A percentile compares a stretch with the other conserved stretches of the same genome.
Conservation (phyloP, 92 coral and sea anemone genomes). For the Phymanthus crucifer region DNA sequence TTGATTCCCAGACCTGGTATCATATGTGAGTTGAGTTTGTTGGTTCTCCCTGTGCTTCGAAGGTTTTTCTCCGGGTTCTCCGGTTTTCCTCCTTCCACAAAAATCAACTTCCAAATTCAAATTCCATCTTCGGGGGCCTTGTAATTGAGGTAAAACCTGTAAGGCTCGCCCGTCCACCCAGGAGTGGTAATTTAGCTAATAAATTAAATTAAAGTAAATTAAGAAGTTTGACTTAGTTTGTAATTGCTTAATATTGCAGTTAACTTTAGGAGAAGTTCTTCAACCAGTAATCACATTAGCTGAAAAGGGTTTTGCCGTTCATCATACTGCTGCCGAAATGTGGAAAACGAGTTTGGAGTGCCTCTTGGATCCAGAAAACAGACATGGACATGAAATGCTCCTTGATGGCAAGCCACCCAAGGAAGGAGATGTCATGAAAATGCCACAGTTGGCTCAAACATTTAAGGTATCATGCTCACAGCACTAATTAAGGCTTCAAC, state of each 20-base stretch:
- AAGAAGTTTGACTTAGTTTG: not conserved
- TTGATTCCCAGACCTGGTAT: too few relatives aligned
- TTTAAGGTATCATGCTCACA: conserved; percentile 68
- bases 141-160: too few relatives aligned
- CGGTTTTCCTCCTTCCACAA: too few relatives aligned
- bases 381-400: conserved; percentile 73
- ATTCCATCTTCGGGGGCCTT: too few relatives aligned
- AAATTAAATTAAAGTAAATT: too few relatives aligned
- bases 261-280: conserved; percentile 70
- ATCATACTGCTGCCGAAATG: conserved; percentile 71
- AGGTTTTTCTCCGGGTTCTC: too few relatives aligned
- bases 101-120: too few relatives aligned
- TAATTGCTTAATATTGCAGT: conserved; percentile 31
- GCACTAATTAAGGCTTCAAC: too few relatives aligned
- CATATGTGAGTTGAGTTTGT: too few relatives aligned
- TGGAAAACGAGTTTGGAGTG: conserved; percentile 56
- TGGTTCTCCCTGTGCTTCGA: too few relatives aligned
- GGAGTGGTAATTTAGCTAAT: too few relatives aligned
- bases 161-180: too few relatives aligned
- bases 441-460: conserved; percentile 83
- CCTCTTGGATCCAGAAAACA: conserved; percentile 57
- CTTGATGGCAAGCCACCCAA: conserved; percentile 78
- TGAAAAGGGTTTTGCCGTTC: conserved; percentile 82
- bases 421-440: conserved; percentile 90
- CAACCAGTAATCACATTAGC: conserved; percentile 87